These are phyloP conservation scores for Cylloceria caligata DNA, from an alignment of 2,888 invertebrate species.

Conservation along the genomic window DNA sequence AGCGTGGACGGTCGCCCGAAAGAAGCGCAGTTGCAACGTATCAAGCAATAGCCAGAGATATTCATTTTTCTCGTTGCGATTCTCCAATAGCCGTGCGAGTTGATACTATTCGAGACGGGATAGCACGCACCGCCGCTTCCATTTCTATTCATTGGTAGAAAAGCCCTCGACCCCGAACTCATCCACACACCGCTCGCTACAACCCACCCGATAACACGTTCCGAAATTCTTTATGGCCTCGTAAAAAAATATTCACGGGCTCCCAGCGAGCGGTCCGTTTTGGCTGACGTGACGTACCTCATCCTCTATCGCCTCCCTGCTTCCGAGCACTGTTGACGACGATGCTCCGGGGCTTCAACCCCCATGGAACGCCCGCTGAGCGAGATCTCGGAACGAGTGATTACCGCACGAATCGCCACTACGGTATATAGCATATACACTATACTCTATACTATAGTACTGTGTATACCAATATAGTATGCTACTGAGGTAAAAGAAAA, in stretches of 20 bases:
- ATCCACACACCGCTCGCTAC: conserved; percentile 11
- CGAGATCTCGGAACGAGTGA: conserved; percentile 37
- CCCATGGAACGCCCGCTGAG: conserved; percentile 6
- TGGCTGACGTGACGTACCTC: not conserved
- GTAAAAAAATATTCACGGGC: conserved; percentile 38
- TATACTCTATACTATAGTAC: no score
- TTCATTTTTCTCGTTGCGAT: conserved; percentile 10
- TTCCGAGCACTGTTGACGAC: not conserved
- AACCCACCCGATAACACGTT: conserved; percentile 27
- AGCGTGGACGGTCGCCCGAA: not conserved
- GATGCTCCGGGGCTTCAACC: not conserved
- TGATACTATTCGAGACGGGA: conserved; percentile 11
- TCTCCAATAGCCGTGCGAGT: not conserved
- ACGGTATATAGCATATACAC: conserved; percentile 13
- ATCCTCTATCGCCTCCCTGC: not conserved
- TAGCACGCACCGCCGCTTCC: conserved; percentile 52
- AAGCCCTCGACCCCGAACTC: conserved; percentile 46
- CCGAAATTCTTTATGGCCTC: conserved; percentile 39
- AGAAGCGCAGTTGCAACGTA: not conserved
- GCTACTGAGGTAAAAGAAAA: no score
- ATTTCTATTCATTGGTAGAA: conserved; percentile 51
- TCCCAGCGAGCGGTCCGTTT: conserved; percentile 1
- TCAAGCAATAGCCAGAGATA: not conserved
- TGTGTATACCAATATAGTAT: no score
- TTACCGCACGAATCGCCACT: conserved; percentile 37